A percentile compares a stretch with the other conserved stretches of the same genome.
phyloP scores from a whole-genome alignment of 2,888 invertebrate species.

The Mimachlamys varia region DNA sequence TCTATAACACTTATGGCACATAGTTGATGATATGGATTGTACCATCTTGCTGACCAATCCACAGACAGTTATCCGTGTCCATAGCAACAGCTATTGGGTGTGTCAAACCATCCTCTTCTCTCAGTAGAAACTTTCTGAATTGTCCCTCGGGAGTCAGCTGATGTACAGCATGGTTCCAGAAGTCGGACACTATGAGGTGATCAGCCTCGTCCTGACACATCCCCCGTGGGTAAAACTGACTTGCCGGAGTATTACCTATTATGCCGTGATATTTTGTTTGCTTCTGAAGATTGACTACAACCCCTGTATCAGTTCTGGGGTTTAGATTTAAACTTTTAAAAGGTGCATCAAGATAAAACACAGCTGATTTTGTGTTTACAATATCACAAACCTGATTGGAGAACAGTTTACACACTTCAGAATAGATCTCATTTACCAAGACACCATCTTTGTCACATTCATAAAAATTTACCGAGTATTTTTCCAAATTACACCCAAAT shows the following conservation, averaged over 20 bases:
- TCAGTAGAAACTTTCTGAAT: not conserved
- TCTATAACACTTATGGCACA: not conserved
- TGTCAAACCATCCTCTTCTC: not conserved
- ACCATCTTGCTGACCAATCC: not conserved
- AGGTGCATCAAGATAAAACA: not conserved
- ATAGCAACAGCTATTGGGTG: not conserved
- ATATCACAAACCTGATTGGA: not conserved
- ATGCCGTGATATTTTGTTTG: not conserved
- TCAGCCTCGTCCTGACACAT: not conserved
- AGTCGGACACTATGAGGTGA: not conserved
- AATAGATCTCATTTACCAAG: too few species aligned
- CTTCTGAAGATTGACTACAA: not conserved
- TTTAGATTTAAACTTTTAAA: not conserved
- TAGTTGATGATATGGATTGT: not conserved
- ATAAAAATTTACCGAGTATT: not conserved
- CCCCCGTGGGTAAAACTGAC: not conserved
- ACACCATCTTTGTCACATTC: not conserved
- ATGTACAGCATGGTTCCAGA: slow-evolving; percentile 19
- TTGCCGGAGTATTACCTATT: not conserved
- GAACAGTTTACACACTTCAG: not conserved
- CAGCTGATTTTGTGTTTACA: not conserved
- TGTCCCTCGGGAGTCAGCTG: not conserved
- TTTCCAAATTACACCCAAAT: not conserved
- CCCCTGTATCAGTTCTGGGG: not conserved
- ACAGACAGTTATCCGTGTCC: not conserved